Conservation (phyloP, 2,797 vertebrate species). For the Hapalemur alaotrensis region DNA sequence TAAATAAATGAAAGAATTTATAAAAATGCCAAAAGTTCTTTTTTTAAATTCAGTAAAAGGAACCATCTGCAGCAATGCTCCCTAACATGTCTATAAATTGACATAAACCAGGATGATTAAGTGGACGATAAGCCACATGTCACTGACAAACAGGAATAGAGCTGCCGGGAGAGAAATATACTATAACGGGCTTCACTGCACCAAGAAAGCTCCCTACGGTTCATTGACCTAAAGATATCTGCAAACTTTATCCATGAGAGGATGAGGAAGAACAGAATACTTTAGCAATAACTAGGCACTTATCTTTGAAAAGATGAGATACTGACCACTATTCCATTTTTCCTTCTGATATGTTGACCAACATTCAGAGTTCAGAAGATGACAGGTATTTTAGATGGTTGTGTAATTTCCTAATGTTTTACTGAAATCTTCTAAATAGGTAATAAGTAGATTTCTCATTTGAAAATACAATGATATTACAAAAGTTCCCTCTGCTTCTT, state of each 20-base stretch:
- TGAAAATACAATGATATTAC: background rate
- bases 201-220: background rate
- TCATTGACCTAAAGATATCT: constrained; percentile 13
- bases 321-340: background rate
- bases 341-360: background rate
- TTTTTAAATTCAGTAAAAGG: background rate
- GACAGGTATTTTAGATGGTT: background rate
- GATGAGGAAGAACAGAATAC: background rate
- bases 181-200: background rate
- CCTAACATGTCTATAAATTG: background rate
- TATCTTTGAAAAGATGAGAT: background rate
- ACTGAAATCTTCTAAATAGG: background rate
- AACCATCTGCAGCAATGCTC: background rate
- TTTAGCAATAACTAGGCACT: background rate
- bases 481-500: background rate
- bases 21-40: background rate
- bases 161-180: background rate
- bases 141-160: background rate
- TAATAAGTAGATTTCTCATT: background rate
- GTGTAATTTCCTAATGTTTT: background rate
- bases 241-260: background rate
- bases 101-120: constrained; percentile 33
- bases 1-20: background rate
- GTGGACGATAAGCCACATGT: background rate
- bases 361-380: background rate